Evolutionary conservation across 2,888 invertebrate genomes (phyloP).

Genomic region (Melitaea athalia): DNA sequence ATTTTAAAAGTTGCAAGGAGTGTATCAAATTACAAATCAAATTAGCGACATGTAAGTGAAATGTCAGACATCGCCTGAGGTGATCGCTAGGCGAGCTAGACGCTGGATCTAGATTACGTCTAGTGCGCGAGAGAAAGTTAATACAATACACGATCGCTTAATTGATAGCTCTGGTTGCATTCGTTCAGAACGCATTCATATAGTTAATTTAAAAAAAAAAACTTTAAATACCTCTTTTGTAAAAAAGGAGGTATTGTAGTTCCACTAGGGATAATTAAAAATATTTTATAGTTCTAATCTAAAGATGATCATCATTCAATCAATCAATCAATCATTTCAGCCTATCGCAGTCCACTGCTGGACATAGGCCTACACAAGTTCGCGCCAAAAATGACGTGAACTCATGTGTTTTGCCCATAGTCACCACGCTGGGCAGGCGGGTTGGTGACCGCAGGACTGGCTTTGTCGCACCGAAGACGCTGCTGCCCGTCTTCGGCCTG

Average conservation of each 20-base stretch:
- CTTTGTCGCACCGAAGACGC: too few relatives aligned
- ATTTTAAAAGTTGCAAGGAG: not conserved
- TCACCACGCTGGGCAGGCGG: too few relatives aligned
- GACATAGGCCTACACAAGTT: too few relatives aligned
- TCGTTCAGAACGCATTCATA: conserved; percentile 1
- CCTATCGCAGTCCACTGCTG: too few relatives aligned
- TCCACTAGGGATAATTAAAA: too few relatives aligned
- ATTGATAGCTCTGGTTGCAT: conserved; percentile 7
- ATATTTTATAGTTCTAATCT: too few relatives aligned
- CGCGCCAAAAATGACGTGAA: too few relatives aligned
- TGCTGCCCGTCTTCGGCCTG: too few relatives aligned
- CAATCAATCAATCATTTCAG: too few relatives aligned
- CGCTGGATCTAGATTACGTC: conserved; percentile 24
- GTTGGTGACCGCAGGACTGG: too few relatives aligned
- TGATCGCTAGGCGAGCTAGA: conserved; percentile 23
- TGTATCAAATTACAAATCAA: not conserved
- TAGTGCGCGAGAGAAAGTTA: conserved; percentile 33
- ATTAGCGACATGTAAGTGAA: conserved; percentile 18
- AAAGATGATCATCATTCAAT: too few relatives aligned
- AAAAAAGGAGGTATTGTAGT: not conserved
- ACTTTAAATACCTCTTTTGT: not conserved
- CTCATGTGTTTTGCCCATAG: too few relatives aligned
- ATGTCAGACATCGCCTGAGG: conserved; percentile 37
- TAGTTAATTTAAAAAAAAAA: not conserved
- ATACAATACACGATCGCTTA: conserved; percentile 28